These are phyloP conservation scores for Cerceris rybyensis DNA, from an alignment of 2,888 invertebrate species.

Conservation along the genomic window DNA sequence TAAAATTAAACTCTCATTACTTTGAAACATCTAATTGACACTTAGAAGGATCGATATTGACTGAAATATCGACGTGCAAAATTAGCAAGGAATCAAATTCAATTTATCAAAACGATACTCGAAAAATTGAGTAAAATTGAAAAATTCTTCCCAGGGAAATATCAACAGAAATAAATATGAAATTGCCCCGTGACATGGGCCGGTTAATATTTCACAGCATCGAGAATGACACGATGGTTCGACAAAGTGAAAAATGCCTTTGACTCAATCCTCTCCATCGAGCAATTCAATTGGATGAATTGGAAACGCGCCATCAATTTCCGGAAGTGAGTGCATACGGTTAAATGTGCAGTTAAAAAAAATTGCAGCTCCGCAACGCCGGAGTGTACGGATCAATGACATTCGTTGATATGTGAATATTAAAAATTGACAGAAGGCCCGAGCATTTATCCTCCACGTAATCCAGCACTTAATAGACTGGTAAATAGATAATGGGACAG, in stretches of 20 bases:
- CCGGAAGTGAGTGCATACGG: constrained; percentile 20
- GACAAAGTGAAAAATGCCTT: background rate
- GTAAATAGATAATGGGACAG: constrained; percentile 60
- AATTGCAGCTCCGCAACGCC: background rate
- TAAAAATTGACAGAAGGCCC: constrained; percentile 42
- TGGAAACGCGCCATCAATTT: constrained; percentile 46
- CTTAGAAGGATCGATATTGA: too few species aligned
- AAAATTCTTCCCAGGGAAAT: too few species aligned
- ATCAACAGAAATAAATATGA: too few species aligned
- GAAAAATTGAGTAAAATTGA: too few species aligned
- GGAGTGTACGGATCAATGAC: constrained; percentile 7
- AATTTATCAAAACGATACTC: too few species aligned
- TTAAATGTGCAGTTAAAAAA: background rate
- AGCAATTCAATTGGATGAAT: constrained; percentile 38
- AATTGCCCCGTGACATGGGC: too few species aligned
- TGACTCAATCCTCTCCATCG: constrained; percentile 4
- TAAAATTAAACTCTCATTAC: too few species aligned
- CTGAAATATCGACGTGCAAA: too few species aligned
- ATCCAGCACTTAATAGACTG: constrained; percentile 48
- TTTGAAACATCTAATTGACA: too few species aligned
- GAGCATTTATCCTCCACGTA: constrained; percentile 19
- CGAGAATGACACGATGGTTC: constrained; percentile 5
- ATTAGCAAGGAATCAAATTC: too few species aligned
- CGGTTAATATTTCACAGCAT: constrained; percentile 1
- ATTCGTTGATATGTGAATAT: constrained; percentile 22